Evolutionary conservation across 2,888 invertebrate species (phyloP), one percentile per base, ranked within the genome.

Genomic region (Athalia rosae): DNA sequence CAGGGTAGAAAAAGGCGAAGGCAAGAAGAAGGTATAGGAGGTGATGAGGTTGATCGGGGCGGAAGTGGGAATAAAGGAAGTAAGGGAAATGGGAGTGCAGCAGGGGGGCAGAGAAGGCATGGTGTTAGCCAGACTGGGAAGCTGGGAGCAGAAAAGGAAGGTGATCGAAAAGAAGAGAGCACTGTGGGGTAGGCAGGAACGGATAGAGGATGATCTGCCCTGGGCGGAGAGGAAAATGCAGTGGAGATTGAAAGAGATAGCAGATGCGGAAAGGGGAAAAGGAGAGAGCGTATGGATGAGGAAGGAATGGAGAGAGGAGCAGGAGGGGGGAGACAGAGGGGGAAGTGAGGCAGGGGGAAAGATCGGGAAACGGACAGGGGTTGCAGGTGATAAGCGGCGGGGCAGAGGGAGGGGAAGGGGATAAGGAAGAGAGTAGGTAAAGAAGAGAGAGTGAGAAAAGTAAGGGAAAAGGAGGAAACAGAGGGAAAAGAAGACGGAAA

Each of bases 211-310:
- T 4, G 15, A 62, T 15, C 15, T 62, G 4, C 62, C 62, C 11
- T 13, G 11, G 6, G 43, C 15, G 62, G 62, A 62, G 15, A 62
- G 62, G 13, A 62, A 9, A 62, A 62, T 62, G 62, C 15, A 15
- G 9, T 62, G 62, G 6, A n/a, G 28, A 41, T 11, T 62, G 11
- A 4, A 28, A 13, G 62, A 62, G 43, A 62, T 62, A 62, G 15
- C 28, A 62, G 62, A 5, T 0, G 62, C 9, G 6, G 62, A 62
- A 43, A 43, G 48, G 7, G 48, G 4, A 28, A 45, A 28, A 11
- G 41, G 66, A 28, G 66, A 66, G 45, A 43, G 41, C n/a, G n/a
- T n/a, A n/a, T n/a, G n/a, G n/a, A n/a, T n/a, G n/a, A n/a, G n/a
- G n/a, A n/a, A n/a, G n/a, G n/a, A n/a, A n/a, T n/a, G n/a, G n/a